These are phyloP conservation scores for Phylloscopus trochilus DNA, from an alignment of 2,113 vertebrate genomes.

Conservation along the genomic window DNA sequence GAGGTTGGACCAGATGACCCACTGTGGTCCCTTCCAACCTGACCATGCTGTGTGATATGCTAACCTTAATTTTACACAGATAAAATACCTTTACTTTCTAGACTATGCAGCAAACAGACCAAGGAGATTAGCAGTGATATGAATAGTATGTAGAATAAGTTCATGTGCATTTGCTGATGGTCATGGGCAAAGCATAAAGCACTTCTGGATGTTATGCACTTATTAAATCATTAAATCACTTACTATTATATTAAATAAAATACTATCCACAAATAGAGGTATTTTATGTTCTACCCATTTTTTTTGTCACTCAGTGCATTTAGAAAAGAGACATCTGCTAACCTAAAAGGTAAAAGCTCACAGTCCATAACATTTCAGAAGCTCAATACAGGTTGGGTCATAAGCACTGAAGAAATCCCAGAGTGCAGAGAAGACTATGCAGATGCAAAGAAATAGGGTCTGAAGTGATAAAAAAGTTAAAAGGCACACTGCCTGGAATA, in stretches of 20 bases:
- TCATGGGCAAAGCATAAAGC: not conserved
- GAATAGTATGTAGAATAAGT: not conserved
- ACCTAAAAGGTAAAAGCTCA: not conserved
- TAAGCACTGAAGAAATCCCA: not conserved
- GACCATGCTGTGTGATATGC: not conserved
- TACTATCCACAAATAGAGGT: not conserved
- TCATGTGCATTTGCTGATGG: not conserved
- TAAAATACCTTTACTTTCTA: not conserved
- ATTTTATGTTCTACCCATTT: not conserved
- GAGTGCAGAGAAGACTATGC: not conserved
- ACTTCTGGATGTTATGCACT: not conserved
- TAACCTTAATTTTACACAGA: not conserved
- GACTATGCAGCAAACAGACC: not conserved
- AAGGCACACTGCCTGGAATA: not conserved
- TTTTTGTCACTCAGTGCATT: not conserved
- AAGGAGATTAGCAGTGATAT: not conserved
- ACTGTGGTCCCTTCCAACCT: not conserved
- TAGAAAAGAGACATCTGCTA: not conserved
- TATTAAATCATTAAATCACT: too few species aligned
- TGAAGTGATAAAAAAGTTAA: not conserved
- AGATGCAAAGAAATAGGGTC: not conserved
- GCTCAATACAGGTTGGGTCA: not conserved
- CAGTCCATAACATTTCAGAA: not conserved
- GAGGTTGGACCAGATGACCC: not conserved
- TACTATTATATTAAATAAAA: not conserved